phyloP scores from a whole-genome alignment of 2,797 vertebrate genomes.

The Enoplosus armatus region DNA sequence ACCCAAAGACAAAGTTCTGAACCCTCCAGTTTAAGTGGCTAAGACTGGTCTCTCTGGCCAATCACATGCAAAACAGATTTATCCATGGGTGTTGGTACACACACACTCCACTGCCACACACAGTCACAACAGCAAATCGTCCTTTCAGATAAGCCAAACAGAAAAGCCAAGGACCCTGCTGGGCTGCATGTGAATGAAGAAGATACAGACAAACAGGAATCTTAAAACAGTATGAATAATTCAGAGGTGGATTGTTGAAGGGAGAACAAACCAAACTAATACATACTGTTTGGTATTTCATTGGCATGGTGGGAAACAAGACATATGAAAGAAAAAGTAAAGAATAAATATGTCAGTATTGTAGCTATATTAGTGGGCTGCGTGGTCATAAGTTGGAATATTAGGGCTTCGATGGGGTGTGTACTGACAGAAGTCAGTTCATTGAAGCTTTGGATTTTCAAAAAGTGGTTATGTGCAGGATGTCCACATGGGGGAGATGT shows the following conservation, averaged over 20 bases:
- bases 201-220: slow-evolving; percentile 37
- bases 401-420: background rate
- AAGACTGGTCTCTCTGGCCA: background rate
- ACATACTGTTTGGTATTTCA: background rate
- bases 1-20: background rate
- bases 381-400: background rate
- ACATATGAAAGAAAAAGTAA: background rate
- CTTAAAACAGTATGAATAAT: slow-evolving; percentile 55
- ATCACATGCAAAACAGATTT: background rate
- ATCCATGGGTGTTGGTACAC: background rate
- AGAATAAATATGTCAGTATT: background rate
- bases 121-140: background rate
- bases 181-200: slow-evolving; percentile 30
- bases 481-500: slow-evolving; percentile 78
- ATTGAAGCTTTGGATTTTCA: background rate
- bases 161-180: slow-evolving; percentile 30
- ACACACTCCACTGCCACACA: slow-evolving; percentile 3
- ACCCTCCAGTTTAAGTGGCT: background rate
- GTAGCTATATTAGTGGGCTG: background rate
- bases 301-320: background rate
- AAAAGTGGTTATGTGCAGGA: background rate
- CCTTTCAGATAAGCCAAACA: slow-evolving; percentile 35
- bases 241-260: slow-evolving; percentile 41
- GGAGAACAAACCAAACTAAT: slow-evolving; percentile 21
- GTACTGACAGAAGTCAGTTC: background rate